Conservation (phyloP, 2,113 vertebrate genomes). For the Platysternon megacephalum region DNA sequence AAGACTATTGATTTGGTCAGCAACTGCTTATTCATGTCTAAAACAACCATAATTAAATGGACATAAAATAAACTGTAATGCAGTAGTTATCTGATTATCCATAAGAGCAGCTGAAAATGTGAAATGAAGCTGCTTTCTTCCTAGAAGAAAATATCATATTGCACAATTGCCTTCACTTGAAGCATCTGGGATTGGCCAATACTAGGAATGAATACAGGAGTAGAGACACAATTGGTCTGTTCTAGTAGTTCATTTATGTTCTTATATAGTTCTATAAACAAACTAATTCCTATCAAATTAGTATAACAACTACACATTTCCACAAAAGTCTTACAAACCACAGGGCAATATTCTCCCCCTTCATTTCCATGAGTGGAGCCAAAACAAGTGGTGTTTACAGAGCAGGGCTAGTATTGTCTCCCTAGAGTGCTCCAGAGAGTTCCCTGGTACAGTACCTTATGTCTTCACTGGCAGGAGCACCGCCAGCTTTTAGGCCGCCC, state of each 20-base stretch:
- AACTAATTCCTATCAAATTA: background rate
- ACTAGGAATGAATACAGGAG: background rate
- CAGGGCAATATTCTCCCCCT: background rate
- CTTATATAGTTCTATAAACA: constrained; percentile 21
- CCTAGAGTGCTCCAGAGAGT: background rate
- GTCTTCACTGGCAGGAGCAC: background rate
- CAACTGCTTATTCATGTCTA: constrained; percentile 58
- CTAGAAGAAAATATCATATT: constrained; percentile 6
- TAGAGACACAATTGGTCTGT: constrained; percentile 10
- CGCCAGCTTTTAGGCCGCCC: too few relatives aligned
- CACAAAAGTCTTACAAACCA: background rate
- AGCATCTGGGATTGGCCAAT: constrained; percentile 23
- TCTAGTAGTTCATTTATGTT: constrained; percentile 21
- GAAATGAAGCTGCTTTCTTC: constrained; percentile 9
- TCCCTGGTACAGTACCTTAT: background rate
- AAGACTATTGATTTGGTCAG: constrained; percentile 64
- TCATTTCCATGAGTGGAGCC: background rate
- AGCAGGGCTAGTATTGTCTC: background rate
- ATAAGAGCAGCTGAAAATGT: constrained; percentile 15
- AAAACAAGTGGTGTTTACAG: background rate
- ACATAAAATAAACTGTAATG: constrained; percentile 59
- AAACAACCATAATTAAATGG: constrained; percentile 41
- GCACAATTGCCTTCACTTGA: background rate
- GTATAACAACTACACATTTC: background rate
- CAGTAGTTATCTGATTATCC: constrained; percentile 60